Evolutionary conservation across 1,140 invertebrate genomes (phyloP).

Genomic region (Micrasema longulum): DNA sequence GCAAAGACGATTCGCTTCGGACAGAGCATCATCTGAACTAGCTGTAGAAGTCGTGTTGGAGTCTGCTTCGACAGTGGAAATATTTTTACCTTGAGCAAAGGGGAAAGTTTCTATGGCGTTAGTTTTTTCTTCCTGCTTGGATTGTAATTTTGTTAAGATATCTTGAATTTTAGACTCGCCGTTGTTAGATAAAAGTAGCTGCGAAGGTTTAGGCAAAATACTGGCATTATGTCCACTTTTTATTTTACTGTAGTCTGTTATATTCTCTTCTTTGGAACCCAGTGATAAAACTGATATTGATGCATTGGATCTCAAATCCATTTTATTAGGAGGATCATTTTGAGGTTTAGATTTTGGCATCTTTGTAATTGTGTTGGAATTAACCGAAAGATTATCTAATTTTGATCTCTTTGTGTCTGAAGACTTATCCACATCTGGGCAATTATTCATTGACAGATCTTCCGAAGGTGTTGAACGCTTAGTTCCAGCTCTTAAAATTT

Average conservation of each 20-base stretch:
- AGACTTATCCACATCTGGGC: constrained; percentile 58
- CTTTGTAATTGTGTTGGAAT: constrained; percentile 60
- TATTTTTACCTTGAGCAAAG: constrained; percentile 53
- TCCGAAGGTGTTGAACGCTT: constrained; percentile 29
- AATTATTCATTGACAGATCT: constrained; percentile 38
- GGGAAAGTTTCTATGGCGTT: constrained; percentile 48
- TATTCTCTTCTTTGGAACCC: constrained; percentile 42
- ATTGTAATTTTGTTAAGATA: constrained; percentile 64
- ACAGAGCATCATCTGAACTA: constrained; percentile 37
- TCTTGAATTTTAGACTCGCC: constrained; percentile 65
- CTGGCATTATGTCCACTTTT: constrained; percentile 40
- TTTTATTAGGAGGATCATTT: constrained; percentile 10
- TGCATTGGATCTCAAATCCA: constrained; percentile 31
- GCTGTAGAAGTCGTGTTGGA: constrained; percentile 60
- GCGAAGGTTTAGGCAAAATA: constrained; percentile 31
- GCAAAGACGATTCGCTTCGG: constrained; percentile 54
- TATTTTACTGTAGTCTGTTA: constrained; percentile 36
- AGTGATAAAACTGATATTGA: constrained; percentile 43
- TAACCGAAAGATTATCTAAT: constrained; percentile 62
- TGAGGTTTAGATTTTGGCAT: constrained; percentile 50
- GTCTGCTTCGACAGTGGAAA: constrained; percentile 60
- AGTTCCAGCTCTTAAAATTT: constrained; percentile 27
- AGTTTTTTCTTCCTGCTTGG: constrained; percentile 51
- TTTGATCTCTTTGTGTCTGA: constrained; percentile 63
- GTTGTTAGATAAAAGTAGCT: constrained; percentile 62